phyloP scores from a whole-genome alignment of 2,797 vertebrate species.

The Peromyscus nudipes region DNA sequence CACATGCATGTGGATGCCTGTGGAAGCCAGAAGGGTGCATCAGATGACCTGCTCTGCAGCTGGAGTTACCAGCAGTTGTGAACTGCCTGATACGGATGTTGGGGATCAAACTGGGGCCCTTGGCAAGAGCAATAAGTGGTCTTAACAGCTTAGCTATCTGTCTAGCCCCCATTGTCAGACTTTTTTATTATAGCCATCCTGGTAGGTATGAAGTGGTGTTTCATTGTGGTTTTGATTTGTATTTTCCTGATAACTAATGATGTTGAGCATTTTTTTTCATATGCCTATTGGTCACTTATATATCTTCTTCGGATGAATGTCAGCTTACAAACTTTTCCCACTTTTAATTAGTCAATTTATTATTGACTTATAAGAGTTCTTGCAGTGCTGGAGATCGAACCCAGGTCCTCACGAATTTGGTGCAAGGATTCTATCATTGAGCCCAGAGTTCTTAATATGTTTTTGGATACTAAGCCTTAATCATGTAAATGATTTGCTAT shows the following conservation, averaged over 20 bases:
- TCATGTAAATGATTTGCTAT: conserved; percentile 35
- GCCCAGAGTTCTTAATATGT: background rate
- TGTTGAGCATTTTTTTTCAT: conserved; percentile 24
- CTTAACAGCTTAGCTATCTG: background rate
- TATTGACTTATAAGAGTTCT: background rate
- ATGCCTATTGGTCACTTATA: background rate
- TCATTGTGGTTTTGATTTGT: conserved; percentile 59
- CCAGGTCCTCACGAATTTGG: background rate
- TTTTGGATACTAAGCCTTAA: conserved; percentile 3
- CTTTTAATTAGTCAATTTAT: conserved; percentile 60
- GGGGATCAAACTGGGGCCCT: background rate
- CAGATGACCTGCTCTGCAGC: background rate
- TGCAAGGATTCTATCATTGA: background rate
- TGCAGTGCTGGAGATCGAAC: background rate
- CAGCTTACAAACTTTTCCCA: conserved; percentile 21
- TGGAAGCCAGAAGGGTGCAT: background rate
- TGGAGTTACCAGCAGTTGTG: background rate
- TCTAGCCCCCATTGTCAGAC: background rate
- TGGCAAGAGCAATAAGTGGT: background rate
- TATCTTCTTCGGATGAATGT: conserved; percentile 44
- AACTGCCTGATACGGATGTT: background rate
- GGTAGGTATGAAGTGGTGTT: conserved; percentile 12
- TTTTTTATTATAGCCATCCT: background rate
- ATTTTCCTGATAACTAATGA: conserved; percentile 14
- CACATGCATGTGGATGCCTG: background rate